Percentiles rank a stretch among this genome's conserved stretches.
These are phyloP conservation scores for Hemistola chrysoprasaria DNA, from an alignment of 2,888 invertebrate genomes.

Conservation along the genomic window DNA sequence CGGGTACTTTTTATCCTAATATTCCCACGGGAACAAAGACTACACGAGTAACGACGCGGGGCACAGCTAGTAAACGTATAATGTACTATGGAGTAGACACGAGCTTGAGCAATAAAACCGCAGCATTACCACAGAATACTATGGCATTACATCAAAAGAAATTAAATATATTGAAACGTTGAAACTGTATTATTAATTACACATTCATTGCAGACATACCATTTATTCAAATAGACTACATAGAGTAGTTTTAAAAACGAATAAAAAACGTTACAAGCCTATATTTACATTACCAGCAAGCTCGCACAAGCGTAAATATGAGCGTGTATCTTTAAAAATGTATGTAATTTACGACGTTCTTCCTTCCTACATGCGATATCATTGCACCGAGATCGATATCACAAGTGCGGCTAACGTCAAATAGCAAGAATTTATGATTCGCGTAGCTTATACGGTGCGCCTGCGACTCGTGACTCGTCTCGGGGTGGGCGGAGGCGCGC, in stretches of 20 bases:
- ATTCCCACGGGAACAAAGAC: too few relatives aligned
- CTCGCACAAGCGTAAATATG: constrained; percentile 11
- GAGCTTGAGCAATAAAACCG: too few relatives aligned
- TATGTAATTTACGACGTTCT: constrained; percentile 55
- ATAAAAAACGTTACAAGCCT: constrained; percentile 1
- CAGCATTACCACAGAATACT: too few relatives aligned
- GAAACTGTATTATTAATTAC: too few relatives aligned
- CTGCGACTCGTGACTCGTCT: constrained; percentile 65
- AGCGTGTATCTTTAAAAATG: constrained; percentile 31
- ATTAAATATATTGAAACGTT: too few relatives aligned
- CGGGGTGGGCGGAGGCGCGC: constrained; percentile 39
- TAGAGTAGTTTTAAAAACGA: neutral
- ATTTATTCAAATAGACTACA: neutral
- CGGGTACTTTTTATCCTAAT: too few relatives aligned
- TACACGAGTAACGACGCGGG: too few relatives aligned
- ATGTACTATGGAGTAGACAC: too few relatives aligned
- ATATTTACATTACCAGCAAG: constrained; percentile 8
- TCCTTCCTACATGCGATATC: constrained; percentile 71
- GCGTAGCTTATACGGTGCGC: constrained; percentile 66
- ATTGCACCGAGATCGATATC: constrained; percentile 74
- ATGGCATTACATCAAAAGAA: too few relatives aligned
- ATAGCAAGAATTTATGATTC: constrained; percentile 78
- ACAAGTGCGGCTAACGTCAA: constrained; percentile 71
- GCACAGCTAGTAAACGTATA: too few relatives aligned
- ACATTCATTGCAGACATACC: neutral